These are phyloP conservation scores for Lagopus muta DNA, from an alignment of 2,113 vertebrate genomes.

Conservation along the genomic window DNA sequence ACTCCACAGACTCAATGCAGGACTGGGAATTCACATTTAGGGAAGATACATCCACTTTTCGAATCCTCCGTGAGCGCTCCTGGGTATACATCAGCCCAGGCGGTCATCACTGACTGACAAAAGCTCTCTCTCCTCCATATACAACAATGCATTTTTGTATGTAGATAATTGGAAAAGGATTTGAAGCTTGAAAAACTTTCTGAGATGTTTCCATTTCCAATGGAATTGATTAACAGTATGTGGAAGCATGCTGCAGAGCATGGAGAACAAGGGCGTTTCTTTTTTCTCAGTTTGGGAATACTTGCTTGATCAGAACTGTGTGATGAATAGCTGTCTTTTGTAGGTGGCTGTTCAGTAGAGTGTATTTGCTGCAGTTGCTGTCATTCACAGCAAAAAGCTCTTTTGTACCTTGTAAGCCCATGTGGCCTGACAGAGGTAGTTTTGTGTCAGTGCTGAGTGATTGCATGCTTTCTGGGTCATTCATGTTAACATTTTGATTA, in stretches of 20 bases:
- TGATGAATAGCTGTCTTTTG: constrained; percentile 19
- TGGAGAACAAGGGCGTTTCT: background rate
- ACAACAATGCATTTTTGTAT: background rate
- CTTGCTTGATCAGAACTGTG: background rate
- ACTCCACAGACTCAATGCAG: accelerated
- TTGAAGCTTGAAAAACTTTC: background rate
- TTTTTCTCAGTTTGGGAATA: background rate
- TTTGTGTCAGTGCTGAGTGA: constrained; percentile 44
- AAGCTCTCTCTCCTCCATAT: background rate
- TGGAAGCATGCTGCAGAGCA: background rate
- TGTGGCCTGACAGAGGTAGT: constrained; percentile 44
- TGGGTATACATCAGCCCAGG: background rate
- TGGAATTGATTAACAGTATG: background rate
- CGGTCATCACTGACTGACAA: background rate
- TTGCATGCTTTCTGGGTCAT: constrained; percentile 51
- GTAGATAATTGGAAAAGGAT: background rate
- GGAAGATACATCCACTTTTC: background rate
- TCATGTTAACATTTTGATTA: constrained; percentile 71
- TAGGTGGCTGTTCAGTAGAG: background rate
- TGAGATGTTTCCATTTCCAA: background rate
- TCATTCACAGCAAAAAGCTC: constrained; percentile 37
- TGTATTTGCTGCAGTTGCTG: constrained; percentile 27
- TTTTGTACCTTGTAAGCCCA: constrained; percentile 49
- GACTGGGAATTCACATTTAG: background rate
- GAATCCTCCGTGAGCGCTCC: accelerated